Evolutionary conservation across 2,113 vertebrate species (phyloP), one percentile per base, ranked within the genome.

Genomic region (Riparia riparia): DNA sequence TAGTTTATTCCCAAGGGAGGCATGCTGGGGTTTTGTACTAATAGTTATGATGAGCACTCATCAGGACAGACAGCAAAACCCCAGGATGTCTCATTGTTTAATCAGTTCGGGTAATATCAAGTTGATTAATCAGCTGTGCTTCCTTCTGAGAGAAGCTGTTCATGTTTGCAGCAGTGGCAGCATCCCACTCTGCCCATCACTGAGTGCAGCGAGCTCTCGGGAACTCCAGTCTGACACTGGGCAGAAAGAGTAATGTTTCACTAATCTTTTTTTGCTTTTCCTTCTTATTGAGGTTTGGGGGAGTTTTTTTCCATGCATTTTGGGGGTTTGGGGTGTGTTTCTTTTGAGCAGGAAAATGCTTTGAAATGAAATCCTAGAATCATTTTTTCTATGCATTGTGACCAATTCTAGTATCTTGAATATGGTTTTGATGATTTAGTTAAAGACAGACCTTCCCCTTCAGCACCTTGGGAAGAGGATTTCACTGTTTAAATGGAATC

Each of bases 1-100:
- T 98, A 98, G 98, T 98, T 98, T 98, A 98, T 95, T 96, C 98
- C 98, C 97, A 82, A 84, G 98, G 97, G 98, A 98, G 97, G 96
- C 45, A 51, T 82, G 85, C 93, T 93, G 96, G 93, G 97, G 83
- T 96, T 97, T 97, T 81, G 83, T 96, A 90, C 97, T 97, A 97
- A 96, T 96, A 97, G 97, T 96, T 97, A 86, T 95, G 97, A 98
- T 98, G 97, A 98, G 96, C 84, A 51, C 96, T 96, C 95, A 85
- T 97, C 54, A 94, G 98, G 97, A 97, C 96, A 97, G 98, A 97
- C 97, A 96, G 97, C 97, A 97, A 95, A 98, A 97, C 98, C 98
- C 97, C 97, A 92, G 98, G 98, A 96, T 9, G 97, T 97, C 98
- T 98, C 98, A 91, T 97, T 98, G 98, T 98, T 97, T 98, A 98